Conservation (phyloP, 2,888 invertebrate genomes). For the Scaptomyza parva region DNA sequence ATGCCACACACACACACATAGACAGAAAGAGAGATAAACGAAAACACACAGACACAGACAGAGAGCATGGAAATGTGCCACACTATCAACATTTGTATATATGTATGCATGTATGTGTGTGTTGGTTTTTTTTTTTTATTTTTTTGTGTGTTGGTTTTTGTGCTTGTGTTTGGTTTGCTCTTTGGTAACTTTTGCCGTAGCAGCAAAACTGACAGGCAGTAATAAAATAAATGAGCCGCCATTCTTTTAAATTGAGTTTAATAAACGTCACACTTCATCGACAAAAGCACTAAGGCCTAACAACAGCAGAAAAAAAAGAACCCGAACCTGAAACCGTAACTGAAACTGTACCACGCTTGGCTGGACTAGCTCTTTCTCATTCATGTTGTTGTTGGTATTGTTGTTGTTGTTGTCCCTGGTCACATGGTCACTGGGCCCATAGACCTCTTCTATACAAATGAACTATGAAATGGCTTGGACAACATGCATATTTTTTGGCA, state of each 20-base stretch:
- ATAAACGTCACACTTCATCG: constrained; percentile 80
- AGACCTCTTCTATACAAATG: constrained; percentile 71
- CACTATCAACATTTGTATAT: constrained; percentile 68
- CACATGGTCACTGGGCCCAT: constrained; percentile 17
- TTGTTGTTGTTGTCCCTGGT: constrained; percentile 13
- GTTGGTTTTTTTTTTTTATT: neutral
- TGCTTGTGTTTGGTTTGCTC: constrained; percentile 52
- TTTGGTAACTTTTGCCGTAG: constrained; percentile 64
- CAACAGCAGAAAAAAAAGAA: constrained; percentile 23
- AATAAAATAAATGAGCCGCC: constrained; percentile 80
- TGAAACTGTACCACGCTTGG: constrained; percentile 67
- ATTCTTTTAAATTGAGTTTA: constrained; percentile 81
- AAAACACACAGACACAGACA: constrained; percentile 28
- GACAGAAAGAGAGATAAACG: constrained; percentile 28
- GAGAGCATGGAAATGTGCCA: constrained; percentile 60
- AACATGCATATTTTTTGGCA: constrained; percentile 70
- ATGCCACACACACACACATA: constrained; percentile 63
- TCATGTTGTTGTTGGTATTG: too few relatives aligned
- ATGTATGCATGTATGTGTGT: constrained; percentile 6
- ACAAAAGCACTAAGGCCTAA: constrained; percentile 68
- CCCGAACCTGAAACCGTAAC: constrained; percentile 49
- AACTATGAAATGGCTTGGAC: constrained; percentile 79
- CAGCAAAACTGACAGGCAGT: constrained; percentile 73
- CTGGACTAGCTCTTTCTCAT: constrained; percentile 40
- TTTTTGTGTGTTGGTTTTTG: constrained; percentile 11